Conservation (phyloP, 2,113 vertebrate species). For the Etia nguti region DNA sequence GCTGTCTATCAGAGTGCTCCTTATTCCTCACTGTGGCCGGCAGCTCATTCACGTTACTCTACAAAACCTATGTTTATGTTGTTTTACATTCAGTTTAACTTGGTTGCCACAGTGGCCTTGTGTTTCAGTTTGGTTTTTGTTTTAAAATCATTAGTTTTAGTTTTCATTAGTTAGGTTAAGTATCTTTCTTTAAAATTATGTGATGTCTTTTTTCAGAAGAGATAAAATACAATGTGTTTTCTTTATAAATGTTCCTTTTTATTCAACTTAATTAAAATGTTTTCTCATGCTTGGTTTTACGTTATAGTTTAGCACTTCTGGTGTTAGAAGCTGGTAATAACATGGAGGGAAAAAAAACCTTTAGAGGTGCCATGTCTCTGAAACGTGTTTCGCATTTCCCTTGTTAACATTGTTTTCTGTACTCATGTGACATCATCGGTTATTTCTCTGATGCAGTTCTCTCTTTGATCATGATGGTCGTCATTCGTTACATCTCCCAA, state of each 20-base stretch:
- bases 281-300: not conserved
- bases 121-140: not conserved
- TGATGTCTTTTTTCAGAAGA: not conserved
- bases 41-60: not conserved
- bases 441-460: constrained; percentile 76
- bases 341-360: too few species aligned
- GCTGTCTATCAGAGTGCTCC: not conserved
- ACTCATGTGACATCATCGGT: not conserved
- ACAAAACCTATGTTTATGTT: not conserved
- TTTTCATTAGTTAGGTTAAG: not conserved
- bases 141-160: not conserved
- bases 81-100: not conserved
- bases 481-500: constrained; percentile 95
- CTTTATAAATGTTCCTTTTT: not conserved
- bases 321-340: not conserved
- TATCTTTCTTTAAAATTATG: not conserved
- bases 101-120: too few species aligned
- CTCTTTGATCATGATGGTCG: constrained; percentile 92
- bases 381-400: not conserved
- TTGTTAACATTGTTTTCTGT: not conserved
- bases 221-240: not conserved
- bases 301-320: not conserved
- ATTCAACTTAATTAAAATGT: not conserved
- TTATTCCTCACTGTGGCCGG: not conserved
- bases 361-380: not conserved